These are phyloP conservation scores for Barnardius zonarius DNA, from an alignment of 2,113 vertebrate genomes.

Conservation along the genomic window DNA sequence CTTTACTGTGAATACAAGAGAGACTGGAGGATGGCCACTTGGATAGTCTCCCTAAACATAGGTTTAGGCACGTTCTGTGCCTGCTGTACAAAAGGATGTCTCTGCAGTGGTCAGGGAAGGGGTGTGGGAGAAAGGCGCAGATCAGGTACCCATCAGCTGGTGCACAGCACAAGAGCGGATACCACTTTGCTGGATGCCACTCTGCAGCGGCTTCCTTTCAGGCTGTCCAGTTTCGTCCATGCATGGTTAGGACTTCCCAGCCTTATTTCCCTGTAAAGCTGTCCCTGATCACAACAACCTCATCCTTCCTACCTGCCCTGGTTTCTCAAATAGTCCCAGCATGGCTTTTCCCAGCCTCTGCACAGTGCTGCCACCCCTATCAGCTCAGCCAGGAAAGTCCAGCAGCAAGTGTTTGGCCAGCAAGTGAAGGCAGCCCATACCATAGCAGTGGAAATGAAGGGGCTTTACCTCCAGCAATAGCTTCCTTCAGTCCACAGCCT, in stretches of 20 bases:
- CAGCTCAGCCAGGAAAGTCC: neutral
- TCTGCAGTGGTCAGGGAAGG: neutral
- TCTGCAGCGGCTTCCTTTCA: neutral
- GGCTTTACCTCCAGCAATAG: neutral
- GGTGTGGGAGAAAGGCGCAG: neutral
- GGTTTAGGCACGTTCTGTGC: neutral
- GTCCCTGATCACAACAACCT: neutral
- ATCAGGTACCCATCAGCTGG: neutral
- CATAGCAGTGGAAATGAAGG: neutral
- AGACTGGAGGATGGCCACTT: neutral
- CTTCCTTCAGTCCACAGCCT: neutral
- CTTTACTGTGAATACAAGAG: neutral
- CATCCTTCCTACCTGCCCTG: neutral
- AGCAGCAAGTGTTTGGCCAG: neutral
- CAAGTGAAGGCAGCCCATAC: neutral
- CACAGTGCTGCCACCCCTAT: neutral
- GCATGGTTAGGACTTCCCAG: neutral
- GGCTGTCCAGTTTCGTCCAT: neutral
- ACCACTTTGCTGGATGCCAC: neutral
- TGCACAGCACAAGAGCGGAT: fast-evolving
- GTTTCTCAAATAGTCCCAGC: neutral
- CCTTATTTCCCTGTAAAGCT: neutral
- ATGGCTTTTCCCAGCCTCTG: neutral
- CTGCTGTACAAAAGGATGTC: neutral
- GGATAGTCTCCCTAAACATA: neutral